A percentile compares a stretch with the other conserved stretches of the same genome.
Evolutionary conservation across 2,888 invertebrate genomes (phyloP).

Genomic region (Pandemis heparana): DNA sequence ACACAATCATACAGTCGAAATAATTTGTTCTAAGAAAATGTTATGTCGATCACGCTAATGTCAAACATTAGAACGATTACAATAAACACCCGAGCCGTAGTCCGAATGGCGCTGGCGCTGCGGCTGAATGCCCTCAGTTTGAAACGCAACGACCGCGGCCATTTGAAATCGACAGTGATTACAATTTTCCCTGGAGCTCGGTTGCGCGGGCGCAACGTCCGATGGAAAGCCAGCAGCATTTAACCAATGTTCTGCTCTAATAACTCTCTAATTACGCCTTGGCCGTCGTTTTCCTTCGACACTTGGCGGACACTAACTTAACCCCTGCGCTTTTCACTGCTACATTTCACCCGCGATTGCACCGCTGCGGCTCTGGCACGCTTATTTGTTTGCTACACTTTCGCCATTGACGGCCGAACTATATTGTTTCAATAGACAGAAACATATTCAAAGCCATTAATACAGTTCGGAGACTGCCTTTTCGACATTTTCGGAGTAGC

Average conservation of each 20-base stretch:
- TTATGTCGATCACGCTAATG: conserved; percentile 55
- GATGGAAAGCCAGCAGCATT: conserved; percentile 85
- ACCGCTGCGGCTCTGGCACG: conserved; percentile 54
- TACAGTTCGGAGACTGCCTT: conserved; percentile 45
- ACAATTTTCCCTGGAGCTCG: conserved; percentile 82
- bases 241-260: conserved; percentile 85
- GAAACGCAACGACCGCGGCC: conserved; percentile 71
- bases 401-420: conserved; percentile 66
- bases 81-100: conserved; percentile 54
- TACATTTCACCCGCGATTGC: conserved; percentile 74
- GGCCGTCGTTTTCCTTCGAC: conserved; percentile 79
- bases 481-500: conserved; percentile 55
- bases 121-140: conserved; percentile 67
- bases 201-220: conserved; percentile 82
- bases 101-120: conserved; percentile 47
- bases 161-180: conserved; percentile 85
- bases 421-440: conserved; percentile 55
- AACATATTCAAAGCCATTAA: conserved; percentile 58
- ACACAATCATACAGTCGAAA: conserved; percentile 26
- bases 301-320: conserved; percentile 73
- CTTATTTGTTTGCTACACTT: conserved; percentile 77
- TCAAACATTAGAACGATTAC: conserved; percentile 60
- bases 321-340: conserved; percentile 79
- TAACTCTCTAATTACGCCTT: conserved; percentile 83
- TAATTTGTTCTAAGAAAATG: conserved; percentile 46